Evolutionary conservation across 2,113 vertebrate species (phyloP), one percentile per base, ranked within the genome.

Genomic region (Thymallus thymallus): DNA sequence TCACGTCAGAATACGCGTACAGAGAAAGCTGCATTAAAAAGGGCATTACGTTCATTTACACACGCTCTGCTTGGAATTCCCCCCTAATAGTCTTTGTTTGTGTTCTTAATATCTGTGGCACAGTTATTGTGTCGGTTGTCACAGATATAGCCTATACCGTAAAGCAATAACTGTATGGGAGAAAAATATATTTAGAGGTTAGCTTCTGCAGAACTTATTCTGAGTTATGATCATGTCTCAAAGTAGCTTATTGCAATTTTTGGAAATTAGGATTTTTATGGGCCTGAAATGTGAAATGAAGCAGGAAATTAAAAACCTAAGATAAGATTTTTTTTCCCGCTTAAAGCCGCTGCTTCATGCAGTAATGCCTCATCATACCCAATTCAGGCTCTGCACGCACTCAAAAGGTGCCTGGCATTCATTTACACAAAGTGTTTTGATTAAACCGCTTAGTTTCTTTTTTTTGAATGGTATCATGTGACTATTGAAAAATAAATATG

Each of bases 281-380:
- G 76, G 72, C 77, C 56, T 80, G 77, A 91, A 85, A 86, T 64
- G 84, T 87, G 87, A 93, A 92, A 90, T 86, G 85, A 91, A 91
- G 89, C 91, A 91, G 89, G 88, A 92, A 92, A 93, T 93, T 88
- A 90, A 91, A 90, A 89, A 84, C 72, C 82, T 70, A 84, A 85
- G 86, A 90, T 90, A 87, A 89, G 85, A 62, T 68, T 29, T 48
- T 80, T 67, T 62, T 75, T 26, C 79, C 66, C 75, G 69, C 82
- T 84, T 77, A 77, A 79, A 83, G 72, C 80, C 80, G 71, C 74
- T 58, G 67, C 76, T 73, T 78, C 79, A 72, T 78, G 72, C 70
- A 70, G 71, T 62, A 68, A 82, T 67, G 73, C 35, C 23, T 76
- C 76, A 74, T 83, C 35, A 12, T 77, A 76, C 76, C 76, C 65